Evolutionary conservation across 2,113 vertebrate species (phyloP), one percentile per base, ranked within the genome.

Genomic region (Anser brachyrhynchus): DNA sequence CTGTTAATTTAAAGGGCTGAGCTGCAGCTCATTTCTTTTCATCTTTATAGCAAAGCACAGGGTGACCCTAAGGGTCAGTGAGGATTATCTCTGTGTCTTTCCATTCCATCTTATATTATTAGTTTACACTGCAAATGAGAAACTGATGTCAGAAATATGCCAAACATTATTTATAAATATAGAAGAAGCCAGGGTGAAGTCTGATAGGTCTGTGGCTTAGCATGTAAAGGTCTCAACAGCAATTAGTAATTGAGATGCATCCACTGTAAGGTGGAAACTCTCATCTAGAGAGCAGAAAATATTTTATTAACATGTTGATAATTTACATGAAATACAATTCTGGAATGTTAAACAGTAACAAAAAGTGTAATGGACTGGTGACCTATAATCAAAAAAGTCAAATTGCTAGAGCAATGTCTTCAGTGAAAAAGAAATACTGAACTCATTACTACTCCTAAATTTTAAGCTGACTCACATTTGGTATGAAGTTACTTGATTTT

Each of bases 1-100:
- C 72, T 95, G 65, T 94, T 94, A 93, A 96, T 94, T 97, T 96
- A 90, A 96, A 94, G 82, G 55, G 64, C 77, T 81, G 75, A 96
- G 95, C 92, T 70, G 59, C 89, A 94, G 71, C 90, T 97, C 89
- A 94, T 94, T 95, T 96, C 84, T 95, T 94, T 95, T 97, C 97
- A 97, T 96, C 94, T 97, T 94, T 89, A 93, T 61, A 91, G 80
- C 75, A 91, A 94, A 95, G 77, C 41, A 69, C n/a, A 87, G 81
- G 20, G 54, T 97, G 96, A 97, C 96, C 95, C 61, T 65, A 85
- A 75, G 84, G 93, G 78, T 93, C 81, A 84, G 61, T 25, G n/a
- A 66, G 88, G 76, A 92, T 94, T 96, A 90, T 95, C 91, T 84
- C 82, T 64, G 5, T 67, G 87, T 89, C 83, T 97, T 95, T 95